Base-by-base conservation (phyloP, 2,113 vertebrate species). In the Todiramphus saurophagus region DNA sequence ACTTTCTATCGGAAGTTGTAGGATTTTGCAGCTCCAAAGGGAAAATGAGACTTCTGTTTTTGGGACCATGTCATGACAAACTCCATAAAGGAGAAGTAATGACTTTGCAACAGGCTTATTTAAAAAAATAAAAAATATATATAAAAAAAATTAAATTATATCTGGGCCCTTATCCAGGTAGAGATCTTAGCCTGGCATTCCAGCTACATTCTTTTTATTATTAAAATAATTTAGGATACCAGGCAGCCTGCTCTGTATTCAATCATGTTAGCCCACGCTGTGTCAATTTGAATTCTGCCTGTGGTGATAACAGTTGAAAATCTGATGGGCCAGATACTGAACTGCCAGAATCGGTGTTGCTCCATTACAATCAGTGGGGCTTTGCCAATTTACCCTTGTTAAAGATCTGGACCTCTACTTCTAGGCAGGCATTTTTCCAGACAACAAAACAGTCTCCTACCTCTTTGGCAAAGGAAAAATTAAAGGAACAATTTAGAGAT, bases 181-280 rank as follows among this genome's bases (percentile, higher is more conserved):
- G 89, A 97, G 94, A 97, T 96, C 96, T 97, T 97, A 95, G 97
- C 87, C 95, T 97, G 95, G 97, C 97, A 98, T 98, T 97, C 97
- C 92, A 67, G 93, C 88, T 93, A 93, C 97, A 97, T 98, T 98
- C 96, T 98, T 98, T 97, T 97, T 97, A 95, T 97, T 97, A 97
- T 98, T 97, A 97, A 97, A 98, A 97, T 97, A 97, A 97, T 97
- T 97, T 95, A 97, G 95, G 97, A 96, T 97, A 93, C 79, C 56
- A 77, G 95, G 93, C 74, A 95, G 96, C 96, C 96, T 96, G 83
- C 83, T 97, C 97, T 89, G 64, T 51, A 67, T 93, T 97, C 79
- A 96, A 93, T 97, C 97, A 95, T 72, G 94, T 94, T 96, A 97
- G 93, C 96, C 95, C 97, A 94, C 35, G 88, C 97, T 97, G 85